Evolutionary conservation across 1,140 invertebrate species (phyloP), one percentile per base, ranked within the genome.

Genomic region (Heliconius eleuchia): DNA sequence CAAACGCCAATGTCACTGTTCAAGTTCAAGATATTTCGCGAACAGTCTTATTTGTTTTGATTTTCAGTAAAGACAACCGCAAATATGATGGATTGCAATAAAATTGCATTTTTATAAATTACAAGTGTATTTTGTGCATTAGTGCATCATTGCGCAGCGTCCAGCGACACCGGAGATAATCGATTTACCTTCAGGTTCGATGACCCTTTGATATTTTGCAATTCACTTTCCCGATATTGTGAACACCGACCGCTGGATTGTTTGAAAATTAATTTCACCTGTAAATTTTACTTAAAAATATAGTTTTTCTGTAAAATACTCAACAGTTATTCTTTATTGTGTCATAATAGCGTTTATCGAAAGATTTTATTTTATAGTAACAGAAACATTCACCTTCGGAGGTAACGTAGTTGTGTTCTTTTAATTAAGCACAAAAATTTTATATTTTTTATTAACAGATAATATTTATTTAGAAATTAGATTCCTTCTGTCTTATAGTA

Each of bases 141-240:
- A 70, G 60, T 71, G 13, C 39, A 42, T 39, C 42, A 27, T 55
- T 76, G 74, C 74, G 74, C 74, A 76, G 60, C 57, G 39, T n/a
- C 66, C 60, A 50, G 11, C 18, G 4, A 27, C 27, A 46, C 34
- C 39, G 60, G 74, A 30, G 74, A 70, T 76, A 66, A 76, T 76
- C 74, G 74, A 76, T 76, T 76, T 76, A 75, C 74, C 60, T 76
- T 46, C 55, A 55, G 74, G 74, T 76, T 76, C 74, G 74, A 70
- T 50, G 60, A 76, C 74, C 60, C 39, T 76, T 71, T 70, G 37
- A 76, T 70, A 76, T 76, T 76, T 76, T 71, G 37, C 23, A 66
- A 66, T 66, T 66, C 23, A 11, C 11, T 27, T 66, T 66, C 23
- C 11, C 11, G 23, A 30, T 66, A 66, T 30, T 66, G 60, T 66